Conservation (phyloP, 2,888 invertebrate genomes). For the Sminthurides aquaticus region DNA sequence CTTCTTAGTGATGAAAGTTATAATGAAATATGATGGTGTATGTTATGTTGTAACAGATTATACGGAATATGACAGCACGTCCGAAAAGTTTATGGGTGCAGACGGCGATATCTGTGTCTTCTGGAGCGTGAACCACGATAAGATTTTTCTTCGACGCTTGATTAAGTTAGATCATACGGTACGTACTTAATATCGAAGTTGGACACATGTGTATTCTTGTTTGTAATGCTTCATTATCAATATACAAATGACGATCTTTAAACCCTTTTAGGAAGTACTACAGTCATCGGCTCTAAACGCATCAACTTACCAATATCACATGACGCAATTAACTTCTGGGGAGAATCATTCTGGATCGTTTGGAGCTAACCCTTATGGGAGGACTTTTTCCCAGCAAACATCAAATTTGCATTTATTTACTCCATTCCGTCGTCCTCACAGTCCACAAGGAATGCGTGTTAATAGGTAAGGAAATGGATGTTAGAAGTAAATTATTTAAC, state of each 20-base stretch:
- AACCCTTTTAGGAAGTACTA: conserved; percentile 24
- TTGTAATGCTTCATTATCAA: no score
- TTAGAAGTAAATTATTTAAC: not conserved
- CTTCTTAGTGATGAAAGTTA: not conserved
- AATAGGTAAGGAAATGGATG: conserved; percentile 5
- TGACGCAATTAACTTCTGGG: conserved; percentile 2
- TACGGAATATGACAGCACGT: conserved; percentile 30
- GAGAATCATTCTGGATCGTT: conserved; percentile 2
- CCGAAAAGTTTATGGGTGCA: conserved; percentile 35
- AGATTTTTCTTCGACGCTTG: conserved; percentile 34
- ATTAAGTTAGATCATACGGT: conserved; percentile 23
- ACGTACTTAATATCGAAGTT: conserved; percentile 4
- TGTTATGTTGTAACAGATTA: conserved; percentile 27
- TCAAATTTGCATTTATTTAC: conserved; percentile 14
- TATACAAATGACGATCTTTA: no score
- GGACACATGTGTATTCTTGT: no score
- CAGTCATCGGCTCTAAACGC: conserved; percentile 32
- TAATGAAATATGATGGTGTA: not conserved
- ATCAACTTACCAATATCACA: conserved; percentile 26
- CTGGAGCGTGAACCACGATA: conserved; percentile 38
- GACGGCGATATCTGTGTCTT: conserved; percentile 39
- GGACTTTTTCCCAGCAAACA: not conserved
- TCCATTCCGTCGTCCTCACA: conserved; percentile 15
- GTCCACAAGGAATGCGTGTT: conserved; percentile 7
- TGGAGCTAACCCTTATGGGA: not conserved